Evolutionary conservation across 2,888 invertebrate species (phyloP), one percentile per base, ranked within the genome.

Genomic region (Coecobrya sp.): DNA sequence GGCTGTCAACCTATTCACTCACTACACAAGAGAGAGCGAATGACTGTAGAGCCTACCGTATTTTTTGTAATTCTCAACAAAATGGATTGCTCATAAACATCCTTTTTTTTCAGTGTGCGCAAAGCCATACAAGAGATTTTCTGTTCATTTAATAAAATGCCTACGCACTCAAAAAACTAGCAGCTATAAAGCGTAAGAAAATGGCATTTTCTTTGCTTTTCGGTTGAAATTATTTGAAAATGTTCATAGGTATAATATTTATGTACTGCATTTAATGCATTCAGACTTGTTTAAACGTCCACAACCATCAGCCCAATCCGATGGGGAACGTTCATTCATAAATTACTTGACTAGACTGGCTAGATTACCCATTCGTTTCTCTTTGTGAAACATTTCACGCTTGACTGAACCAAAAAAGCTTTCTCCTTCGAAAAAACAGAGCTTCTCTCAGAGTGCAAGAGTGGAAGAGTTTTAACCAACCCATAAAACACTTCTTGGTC

Each of bases 1-100:
- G 76, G 45, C 76, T 70, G 76, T 79, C 79, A 62, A n/a, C 62
- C 62, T 87, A 76, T 13, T 86, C 73, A 86, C 55, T 86, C 73
- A 70, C 68, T 36, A 49, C 27, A 3, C 27, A 3, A 36, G 70
- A 16, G 19, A 70, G 36, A 30, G 70, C n/a, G 68, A 68, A 68
- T 42, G 42, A 10, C 11, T 49, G 1, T n/a, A 19, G 10, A n/a
- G 1, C 13, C 2, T 59, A 1, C 19, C 30, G n/a, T 36, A n/a
- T 79, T 49, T 42, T 22, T 79, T 49, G 49, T 49, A 79, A 79
- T 79, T n/a, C 25, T 79, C 45, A 79, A 22, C 16, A 79, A 49
- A 49, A 79, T 36, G 30, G 22, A 10, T 76, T 45, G 10, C 45
- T 19, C 76, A 76, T 76, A 76, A 76, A 45, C 68, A 30, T 68